A percentile compares a stretch with the other conserved stretches of the same genome.
phyloP scores from a whole-genome alignment of 2,888 invertebrate species.

The Erebia epiphron region DNA sequence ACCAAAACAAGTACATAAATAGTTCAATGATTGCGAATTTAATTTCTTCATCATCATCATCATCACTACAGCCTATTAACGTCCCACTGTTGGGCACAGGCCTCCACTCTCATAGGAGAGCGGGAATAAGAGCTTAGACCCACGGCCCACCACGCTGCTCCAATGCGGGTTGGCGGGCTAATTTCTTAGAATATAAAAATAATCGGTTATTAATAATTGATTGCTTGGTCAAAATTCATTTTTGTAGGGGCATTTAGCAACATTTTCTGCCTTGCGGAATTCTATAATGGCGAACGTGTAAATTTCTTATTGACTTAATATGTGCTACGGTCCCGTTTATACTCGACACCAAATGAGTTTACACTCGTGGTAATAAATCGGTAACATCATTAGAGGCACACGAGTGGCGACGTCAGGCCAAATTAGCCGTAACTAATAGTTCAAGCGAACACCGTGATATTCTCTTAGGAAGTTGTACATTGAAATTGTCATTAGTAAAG shows the following conservation, averaged over 20 bases:
- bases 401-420: conserved; percentile 44
- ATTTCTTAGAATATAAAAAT: too few species aligned
- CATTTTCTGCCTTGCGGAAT: not conserved
- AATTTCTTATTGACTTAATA: conserved; percentile 4
- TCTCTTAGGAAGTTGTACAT: not conserved
- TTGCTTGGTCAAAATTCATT: not conserved
- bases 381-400: conserved; percentile 56
- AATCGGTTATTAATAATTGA: not conserved
- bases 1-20: too few species aligned
- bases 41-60: too few species aligned
- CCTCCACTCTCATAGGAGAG: too few species aligned
- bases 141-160: too few species aligned
- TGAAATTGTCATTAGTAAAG: conserved; percentile 7
- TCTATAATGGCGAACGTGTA: not conserved
- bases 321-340: conserved; percentile 13
- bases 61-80: too few species aligned
- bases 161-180: too few species aligned
- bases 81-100: too few species aligned
- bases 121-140: too few species aligned
- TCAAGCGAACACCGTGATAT: conserved; percentile 5
- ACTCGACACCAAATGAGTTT: conserved; percentile 25
- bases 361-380: conserved; percentile 56
- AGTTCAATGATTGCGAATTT: too few species aligned
- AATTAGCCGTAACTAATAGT: conserved; percentile 58
- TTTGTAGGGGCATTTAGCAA: not conserved